Evolutionary conservation across 2,888 invertebrate genomes (phyloP).

Genomic region (Cistogaster globosa): DNA sequence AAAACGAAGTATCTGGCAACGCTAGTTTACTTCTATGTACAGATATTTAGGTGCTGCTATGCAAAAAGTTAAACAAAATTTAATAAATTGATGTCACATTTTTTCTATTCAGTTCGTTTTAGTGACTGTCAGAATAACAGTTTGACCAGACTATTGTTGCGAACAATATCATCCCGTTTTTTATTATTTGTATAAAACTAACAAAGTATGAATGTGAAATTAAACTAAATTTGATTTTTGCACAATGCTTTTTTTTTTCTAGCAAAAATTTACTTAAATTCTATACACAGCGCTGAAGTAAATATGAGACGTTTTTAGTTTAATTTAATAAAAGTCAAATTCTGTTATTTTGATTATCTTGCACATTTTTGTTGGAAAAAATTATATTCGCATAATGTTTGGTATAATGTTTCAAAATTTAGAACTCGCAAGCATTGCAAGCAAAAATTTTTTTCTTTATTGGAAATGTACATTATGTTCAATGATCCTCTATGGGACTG

Average conservation of each 20-base stretch:
- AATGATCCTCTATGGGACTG: too few relatives aligned
- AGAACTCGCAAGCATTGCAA: neutral
- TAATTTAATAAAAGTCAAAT: constrained; percentile 6
- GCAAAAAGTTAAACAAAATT: neutral
- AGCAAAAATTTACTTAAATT: neutral
- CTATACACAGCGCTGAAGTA: neutral
- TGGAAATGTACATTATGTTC: too few relatives aligned
- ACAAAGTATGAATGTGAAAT: constrained; percentile 5
- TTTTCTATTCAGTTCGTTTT: neutral
- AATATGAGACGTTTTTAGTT: constrained; percentile 5
- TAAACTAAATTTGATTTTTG: constrained; percentile 17
- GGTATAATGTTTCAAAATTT: neutral
- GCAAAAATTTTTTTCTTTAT: too few relatives aligned
- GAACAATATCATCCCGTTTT: constrained; percentile 33
- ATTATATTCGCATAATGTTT: neutral
- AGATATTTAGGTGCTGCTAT: too few relatives aligned
- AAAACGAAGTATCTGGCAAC: too few relatives aligned
- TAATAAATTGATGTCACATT: constrained; percentile 43
- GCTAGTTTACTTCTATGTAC: too few relatives aligned
- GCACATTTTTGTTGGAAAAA: constrained; percentile 26
- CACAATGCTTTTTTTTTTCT: neutral
- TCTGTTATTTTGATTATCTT: constrained; percentile 27
- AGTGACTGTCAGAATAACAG: neutral
- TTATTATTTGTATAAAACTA: constrained; percentile 2
- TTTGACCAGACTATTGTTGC: neutral